Percentiles rank a stretch among this genome's conserved stretches.
Conservation (phyloP, 2,113 vertebrate species). For the Cyanistes caeruleus region DNA sequence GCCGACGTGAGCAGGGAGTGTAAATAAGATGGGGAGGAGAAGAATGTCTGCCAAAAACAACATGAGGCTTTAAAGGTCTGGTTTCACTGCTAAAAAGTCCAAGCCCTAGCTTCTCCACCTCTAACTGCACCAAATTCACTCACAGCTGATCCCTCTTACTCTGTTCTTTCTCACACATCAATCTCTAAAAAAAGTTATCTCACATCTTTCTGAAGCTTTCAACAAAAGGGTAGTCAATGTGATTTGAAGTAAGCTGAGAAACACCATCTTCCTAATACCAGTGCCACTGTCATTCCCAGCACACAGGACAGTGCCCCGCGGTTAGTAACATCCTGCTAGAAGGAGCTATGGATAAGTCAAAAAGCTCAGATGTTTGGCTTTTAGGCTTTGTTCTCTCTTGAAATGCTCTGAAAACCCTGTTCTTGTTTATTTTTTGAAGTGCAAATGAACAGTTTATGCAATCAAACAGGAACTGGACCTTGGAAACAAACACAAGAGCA, state of each 20-base stretch:
- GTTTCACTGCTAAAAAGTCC: constrained; percentile 45
- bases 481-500: background rate
- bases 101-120: constrained; percentile 27
- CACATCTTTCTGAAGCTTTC: constrained; percentile 3
- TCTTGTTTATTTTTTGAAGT: background rate
- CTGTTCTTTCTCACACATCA: constrained; percentile 12
- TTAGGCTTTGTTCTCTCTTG: background rate
- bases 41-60: constrained; percentile 60
- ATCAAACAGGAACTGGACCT: background rate
- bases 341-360: background rate
- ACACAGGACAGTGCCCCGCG: rapidly evolving
- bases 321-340: background rate
- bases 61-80: constrained; percentile 50
- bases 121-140: background rate
- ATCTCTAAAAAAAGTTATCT: constrained; percentile 9
- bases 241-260: background rate
- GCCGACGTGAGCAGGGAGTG: constrained; percentile 39
- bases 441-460: background rate
- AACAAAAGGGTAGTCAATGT: background rate
- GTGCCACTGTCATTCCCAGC: background rate
- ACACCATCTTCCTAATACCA: background rate
- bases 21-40: constrained; percentile 50
- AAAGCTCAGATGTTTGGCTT: background rate
- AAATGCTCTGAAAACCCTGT: background rate
- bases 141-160: constrained; percentile 28